phyloP scores from a whole-genome alignment of 2,888 invertebrate species.

The Diloba caeruleocephala region DNA sequence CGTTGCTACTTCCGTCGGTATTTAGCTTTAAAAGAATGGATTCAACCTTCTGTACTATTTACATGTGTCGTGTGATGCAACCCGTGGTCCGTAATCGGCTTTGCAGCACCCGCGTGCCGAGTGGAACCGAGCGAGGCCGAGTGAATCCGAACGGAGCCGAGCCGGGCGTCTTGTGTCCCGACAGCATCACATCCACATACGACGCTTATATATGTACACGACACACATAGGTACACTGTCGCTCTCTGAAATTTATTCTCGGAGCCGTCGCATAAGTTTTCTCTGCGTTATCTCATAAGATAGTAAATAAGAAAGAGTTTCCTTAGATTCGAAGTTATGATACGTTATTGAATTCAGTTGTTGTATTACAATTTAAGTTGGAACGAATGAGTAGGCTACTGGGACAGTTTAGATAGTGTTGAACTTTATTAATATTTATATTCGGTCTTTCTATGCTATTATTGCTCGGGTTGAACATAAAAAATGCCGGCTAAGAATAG shows the following conservation, averaged over 20 bases:
- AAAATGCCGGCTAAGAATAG: no score
- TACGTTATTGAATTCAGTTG: slow-evolving; percentile 13
- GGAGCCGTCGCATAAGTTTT: slow-evolving; percentile 5
- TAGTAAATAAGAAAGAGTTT: slow-evolving; percentile 22
- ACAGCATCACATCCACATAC: background rate
- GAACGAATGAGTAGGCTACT: background rate
- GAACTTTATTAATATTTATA: no score
- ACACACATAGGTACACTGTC: background rate
- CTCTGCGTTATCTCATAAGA: slow-evolving; percentile 10
- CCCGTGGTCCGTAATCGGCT: slow-evolving; percentile 15
- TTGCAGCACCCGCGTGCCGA: background rate
- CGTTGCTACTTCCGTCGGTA: no score
- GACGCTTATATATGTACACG: background rate
- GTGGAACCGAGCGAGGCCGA: background rate
- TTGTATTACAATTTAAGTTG: slow-evolving; percentile 8
- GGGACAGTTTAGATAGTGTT: background rate
- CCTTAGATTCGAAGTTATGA: background rate
- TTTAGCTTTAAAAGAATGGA: background rate
- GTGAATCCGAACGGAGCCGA: background rate
- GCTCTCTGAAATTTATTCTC: background rate
- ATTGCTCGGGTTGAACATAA: no score
- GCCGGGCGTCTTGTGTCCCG: background rate
- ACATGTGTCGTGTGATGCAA: background rate
- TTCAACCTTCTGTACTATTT: background rate
- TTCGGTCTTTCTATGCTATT: no score